These are phyloP conservation scores for Neocrepidodera transversa DNA, from an alignment of 2,888 invertebrate genomes.

Conservation along the genomic window DNA sequence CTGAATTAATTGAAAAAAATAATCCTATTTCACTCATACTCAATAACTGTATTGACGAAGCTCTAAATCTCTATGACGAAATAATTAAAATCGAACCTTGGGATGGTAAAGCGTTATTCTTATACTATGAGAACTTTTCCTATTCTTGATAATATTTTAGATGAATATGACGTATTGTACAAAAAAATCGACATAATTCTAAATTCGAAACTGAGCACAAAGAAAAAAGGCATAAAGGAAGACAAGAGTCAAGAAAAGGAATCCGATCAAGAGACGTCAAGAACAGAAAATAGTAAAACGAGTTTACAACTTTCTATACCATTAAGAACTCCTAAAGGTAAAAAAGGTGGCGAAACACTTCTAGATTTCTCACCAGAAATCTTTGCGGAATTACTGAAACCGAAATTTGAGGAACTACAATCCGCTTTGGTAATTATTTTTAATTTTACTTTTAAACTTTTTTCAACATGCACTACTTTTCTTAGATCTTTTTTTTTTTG, in stretches of 20 bases:
- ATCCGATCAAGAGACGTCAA: slow-evolving; percentile 12
- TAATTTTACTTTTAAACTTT: no score
- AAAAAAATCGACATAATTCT: slow-evolving; percentile 46
- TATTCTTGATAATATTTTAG: slow-evolving; percentile 35
- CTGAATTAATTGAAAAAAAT: slow-evolving; percentile 56
- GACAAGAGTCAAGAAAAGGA: slow-evolving; percentile 13
- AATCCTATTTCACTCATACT: slow-evolving; percentile 47
- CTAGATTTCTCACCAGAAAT: slow-evolving; percentile 47
- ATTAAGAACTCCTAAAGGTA: background rate
- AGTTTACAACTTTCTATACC: background rate
- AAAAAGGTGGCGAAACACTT: slow-evolving; percentile 39
- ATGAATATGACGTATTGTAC: slow-evolving; percentile 48
- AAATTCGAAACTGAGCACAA: slow-evolving; percentile 3
- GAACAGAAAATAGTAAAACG: slow-evolving; percentile 22
- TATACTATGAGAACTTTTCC: no score
- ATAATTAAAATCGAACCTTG: background rate
- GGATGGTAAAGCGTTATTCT: slow-evolving; percentile 10
- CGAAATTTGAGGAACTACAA: slow-evolving; percentile 37
- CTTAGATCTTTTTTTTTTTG: background rate
- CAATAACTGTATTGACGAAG: slow-evolving; percentile 46
- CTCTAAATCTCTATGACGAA: slow-evolving; percentile 32
- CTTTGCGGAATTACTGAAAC: slow-evolving; percentile 45
- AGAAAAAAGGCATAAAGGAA: slow-evolving; percentile 23
- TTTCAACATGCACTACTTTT: no score
- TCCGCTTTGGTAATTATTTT: slow-evolving; percentile 5